These are phyloP conservation scores for Endotricha flammealis DNA, from an alignment of 2,888 invertebrate genomes.

Conservation along the genomic window DNA sequence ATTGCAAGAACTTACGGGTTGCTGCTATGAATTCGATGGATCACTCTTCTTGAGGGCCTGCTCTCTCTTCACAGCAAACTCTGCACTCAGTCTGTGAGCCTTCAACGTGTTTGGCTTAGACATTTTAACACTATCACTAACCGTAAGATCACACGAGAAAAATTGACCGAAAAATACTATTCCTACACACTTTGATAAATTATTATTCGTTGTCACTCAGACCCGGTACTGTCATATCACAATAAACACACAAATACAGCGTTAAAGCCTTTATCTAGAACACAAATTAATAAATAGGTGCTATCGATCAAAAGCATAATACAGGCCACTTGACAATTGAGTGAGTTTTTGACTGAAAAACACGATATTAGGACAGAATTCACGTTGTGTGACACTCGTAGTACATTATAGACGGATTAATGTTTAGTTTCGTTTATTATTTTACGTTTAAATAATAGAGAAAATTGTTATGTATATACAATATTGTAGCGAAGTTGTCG, in stretches of 20 bases:
- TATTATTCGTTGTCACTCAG: conserved; percentile 49
- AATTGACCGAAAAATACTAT: conserved; percentile 33
- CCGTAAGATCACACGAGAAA: conserved; percentile 22
- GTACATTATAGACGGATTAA: conserved; percentile 58
- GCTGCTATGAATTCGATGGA: conserved; percentile 69
- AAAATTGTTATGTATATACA: conserved; percentile 73
- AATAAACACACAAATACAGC: conserved; percentile 37
- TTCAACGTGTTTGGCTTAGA: conserved; percentile 70
- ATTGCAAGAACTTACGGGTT: conserved; percentile 56
- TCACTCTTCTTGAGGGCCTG: conserved; percentile 63
- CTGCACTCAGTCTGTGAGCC: conserved; percentile 71
- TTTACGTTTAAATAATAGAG: conserved; percentile 51
- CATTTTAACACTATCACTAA: conserved; percentile 53
- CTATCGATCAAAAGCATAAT: conserved; percentile 68
- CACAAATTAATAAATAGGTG: conserved; percentile 69
- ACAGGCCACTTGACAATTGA: conserved; percentile 16
- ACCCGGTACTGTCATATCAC: conserved; percentile 40
- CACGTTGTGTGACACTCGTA: conserved; percentile 19
- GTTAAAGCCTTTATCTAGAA: conserved; percentile 51
- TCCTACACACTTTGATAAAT: conserved; percentile 35
- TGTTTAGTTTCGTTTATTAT: conserved; percentile 54
- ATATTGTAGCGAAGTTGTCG: conserved; percentile 64
- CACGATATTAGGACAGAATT: conserved; percentile 7
- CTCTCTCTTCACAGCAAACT: conserved; percentile 67
- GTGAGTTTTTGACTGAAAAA: conserved; percentile 18